These are phyloP conservation scores for Tryphoninae sp. DNA, from an alignment of 2,888 invertebrate genomes.

Conservation along the genomic window DNA sequence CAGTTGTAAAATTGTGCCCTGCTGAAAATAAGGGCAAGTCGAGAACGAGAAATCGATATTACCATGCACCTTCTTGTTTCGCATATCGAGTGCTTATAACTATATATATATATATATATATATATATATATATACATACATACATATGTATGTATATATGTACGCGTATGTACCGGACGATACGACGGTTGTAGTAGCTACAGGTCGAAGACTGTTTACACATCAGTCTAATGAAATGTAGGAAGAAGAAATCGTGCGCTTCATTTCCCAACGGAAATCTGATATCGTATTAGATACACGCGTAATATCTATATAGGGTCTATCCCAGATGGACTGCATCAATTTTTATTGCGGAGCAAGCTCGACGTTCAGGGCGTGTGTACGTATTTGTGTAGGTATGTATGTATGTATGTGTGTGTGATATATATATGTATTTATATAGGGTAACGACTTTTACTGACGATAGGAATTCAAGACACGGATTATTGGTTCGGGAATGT, in stretches of 20 bases:
- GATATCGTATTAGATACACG: not conserved
- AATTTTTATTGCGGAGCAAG: slow-evolving; percentile 14
- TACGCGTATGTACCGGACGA: not conserved
- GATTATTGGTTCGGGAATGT: slow-evolving; percentile 42
- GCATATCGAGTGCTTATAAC: not conserved
- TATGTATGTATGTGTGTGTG: not conserved
- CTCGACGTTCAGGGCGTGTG: not conserved
- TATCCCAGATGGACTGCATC: not conserved
- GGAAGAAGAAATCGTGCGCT: not conserved
- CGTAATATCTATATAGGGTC: not conserved
- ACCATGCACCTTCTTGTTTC: not conserved
- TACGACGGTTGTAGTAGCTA: no score
- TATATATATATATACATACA: slow-evolving; percentile 16
- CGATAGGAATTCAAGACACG: slow-evolving; percentile 44
- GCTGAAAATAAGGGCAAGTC: slow-evolving; percentile 58
- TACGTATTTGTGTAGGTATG: no score
- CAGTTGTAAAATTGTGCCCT: slow-evolving; percentile 57
- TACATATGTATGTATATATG: no score
- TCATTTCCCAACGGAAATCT: not conserved
- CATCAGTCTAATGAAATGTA: not conserved
- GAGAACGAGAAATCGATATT: slow-evolving; percentile 53
- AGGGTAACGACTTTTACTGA: slow-evolving; percentile 2
- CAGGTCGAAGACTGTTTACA: not conserved
- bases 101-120: slow-evolving; percentile 15
- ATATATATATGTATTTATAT: not conserved